These are phyloP conservation scores for Zaprionus davidi DNA, from an alignment of 1,140 invertebrate species.

Conservation along the genomic window DNA sequence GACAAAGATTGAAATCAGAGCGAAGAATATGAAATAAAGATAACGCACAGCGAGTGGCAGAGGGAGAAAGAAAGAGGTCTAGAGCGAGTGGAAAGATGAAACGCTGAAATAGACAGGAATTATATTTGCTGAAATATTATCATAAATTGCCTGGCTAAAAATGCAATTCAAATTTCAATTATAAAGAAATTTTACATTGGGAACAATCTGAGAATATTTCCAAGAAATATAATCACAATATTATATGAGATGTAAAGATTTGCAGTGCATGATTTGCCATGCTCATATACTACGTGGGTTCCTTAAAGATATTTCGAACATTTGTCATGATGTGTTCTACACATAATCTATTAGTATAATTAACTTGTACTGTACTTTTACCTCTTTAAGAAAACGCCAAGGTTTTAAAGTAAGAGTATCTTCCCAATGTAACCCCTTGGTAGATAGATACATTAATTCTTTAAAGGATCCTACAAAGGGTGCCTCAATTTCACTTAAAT, in stretches of 20 bases:
- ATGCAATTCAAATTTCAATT: background rate
- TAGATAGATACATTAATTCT: too few relatives aligned
- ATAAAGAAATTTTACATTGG: background rate
- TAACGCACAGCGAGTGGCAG: conserved; percentile 11
- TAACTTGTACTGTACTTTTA: too few relatives aligned
- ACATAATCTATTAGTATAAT: too few relatives aligned
- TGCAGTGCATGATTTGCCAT: too few relatives aligned
- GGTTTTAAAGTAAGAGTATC: too few relatives aligned
- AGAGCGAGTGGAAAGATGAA: background rate
- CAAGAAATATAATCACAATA: too few relatives aligned
- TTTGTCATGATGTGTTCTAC: too few relatives aligned
- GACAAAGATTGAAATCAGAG: conserved; percentile 23
- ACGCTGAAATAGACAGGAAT: background rate
- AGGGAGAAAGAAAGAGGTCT: background rate
- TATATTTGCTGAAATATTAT: conserved; percentile 3
- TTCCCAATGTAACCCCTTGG: too few relatives aligned
- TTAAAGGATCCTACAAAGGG: background rate
- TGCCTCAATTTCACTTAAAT: background rate
- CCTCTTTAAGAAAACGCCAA: too few relatives aligned
- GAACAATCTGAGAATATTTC: background rate
- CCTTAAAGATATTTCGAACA: too few relatives aligned
- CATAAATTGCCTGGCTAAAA: conserved; percentile 1
- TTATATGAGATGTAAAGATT: too few relatives aligned
- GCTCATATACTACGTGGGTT: fast-evolving
- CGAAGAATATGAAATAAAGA: conserved; percentile 9